Evolutionary conservation across 2,888 invertebrate genomes (phyloP), one percentile per base, ranked within the genome.

Genomic region (Sericinus montela): DNA sequence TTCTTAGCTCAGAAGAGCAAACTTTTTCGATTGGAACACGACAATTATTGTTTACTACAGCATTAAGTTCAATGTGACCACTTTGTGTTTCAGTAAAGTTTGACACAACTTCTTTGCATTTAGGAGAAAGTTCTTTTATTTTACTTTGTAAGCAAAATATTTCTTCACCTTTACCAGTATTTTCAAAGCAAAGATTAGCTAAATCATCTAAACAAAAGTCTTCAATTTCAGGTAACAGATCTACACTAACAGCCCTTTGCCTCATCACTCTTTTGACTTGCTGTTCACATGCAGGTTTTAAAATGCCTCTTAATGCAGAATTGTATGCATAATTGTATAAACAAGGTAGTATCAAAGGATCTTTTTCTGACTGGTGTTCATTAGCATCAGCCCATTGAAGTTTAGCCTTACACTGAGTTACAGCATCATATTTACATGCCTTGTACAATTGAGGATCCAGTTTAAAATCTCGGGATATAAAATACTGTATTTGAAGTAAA

Each of bases 401-500:
- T 60, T 92, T 93, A 0, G 95, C 95, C 65, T 94, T 93, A 71
- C 98, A 98, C 29, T 94, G 90, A 47, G 91, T 92, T 3, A 92
- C 90, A 1, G 98, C 98, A 85, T 98, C 98, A 55, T 92, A 91
- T 65, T 93, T 94, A 72, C 99, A 99, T 25, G 94, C 93, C 67
- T 93, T 92, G 72, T 96, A 99, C 36, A 99, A 83, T 60, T 94
- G 94, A 0, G 97, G 95, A 79, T 98, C 98, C 39, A 98, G 84
- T 65, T 95, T 97, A 75, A 97, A 99, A 82, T 99, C 97, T 63
- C 99, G 92, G 0, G 97, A 95, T 54, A 99, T 93, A 80, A 99
- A 99, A 80, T 98, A 99, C 72, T 99, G 98, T 65, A 99, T 97
- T 80, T 98, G 97, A 51, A 99, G 90, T 36, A 99, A 89, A 7